Conservation (phyloP, 2,797 vertebrate genomes). For the Notolabrus celidotus region DNA sequence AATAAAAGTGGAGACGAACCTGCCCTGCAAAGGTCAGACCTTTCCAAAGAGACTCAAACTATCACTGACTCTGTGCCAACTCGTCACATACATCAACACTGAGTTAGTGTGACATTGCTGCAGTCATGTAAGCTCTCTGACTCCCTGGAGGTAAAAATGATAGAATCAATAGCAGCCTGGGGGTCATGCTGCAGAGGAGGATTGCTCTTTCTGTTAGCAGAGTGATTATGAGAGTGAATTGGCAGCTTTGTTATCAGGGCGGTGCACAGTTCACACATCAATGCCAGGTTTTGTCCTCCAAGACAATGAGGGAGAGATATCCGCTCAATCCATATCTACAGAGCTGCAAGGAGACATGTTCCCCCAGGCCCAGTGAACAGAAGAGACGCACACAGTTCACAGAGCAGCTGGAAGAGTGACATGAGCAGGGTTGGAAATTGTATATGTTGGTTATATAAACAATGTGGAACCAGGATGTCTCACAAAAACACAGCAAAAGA, state of each 20-base stretch:
- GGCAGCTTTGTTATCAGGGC: conserved; percentile 67
- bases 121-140: conserved; percentile 20
- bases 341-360: conserved; percentile 45
- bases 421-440: background rate
- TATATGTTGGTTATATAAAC: background rate
- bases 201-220: conserved; percentile 36
- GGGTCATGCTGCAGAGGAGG: conserved; percentile 31
- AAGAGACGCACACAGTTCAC: conserved; percentile 25
- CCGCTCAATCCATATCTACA: conserved; percentile 62
- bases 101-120: conserved; percentile 17
- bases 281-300: conserved; percentile 61
- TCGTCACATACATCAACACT: conserved; percentile 31
- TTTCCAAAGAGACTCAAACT: conserved; percentile 9
- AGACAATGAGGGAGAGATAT: conserved; percentile 65
- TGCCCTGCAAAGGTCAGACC: conserved; percentile 31
- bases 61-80: conserved; percentile 13
- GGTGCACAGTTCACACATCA: conserved; percentile 52
- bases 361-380: conserved; percentile 36
- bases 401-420: conserved; percentile 37
- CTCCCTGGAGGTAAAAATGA: conserved; percentile 32
- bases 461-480: too few relatives aligned
- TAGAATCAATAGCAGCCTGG: conserved; percentile 46
- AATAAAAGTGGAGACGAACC: conserved; percentile 6
- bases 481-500: too few relatives aligned
- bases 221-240: conserved; percentile 58